Evolutionary conservation across 2,113 vertebrate species (phyloP).

Genomic region (Salvator merianae): DNA sequence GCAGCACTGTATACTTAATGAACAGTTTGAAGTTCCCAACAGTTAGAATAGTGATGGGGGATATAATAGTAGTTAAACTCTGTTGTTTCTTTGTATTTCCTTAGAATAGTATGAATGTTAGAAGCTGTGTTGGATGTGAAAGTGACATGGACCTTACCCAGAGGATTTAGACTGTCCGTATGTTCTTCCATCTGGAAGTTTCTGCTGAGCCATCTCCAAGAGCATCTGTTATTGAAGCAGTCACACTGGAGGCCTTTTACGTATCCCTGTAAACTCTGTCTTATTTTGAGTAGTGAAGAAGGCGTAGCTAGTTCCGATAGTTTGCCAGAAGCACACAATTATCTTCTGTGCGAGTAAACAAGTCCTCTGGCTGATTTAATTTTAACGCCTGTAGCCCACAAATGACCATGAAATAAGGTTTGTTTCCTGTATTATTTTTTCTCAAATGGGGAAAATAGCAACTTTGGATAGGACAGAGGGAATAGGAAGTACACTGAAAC

Average conservation of each 20-base stretch:
- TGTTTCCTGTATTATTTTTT: not conserved
- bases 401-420: slow-evolving; percentile 32
- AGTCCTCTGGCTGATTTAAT: slow-evolving; percentile 12
- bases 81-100: no score
- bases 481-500: not conserved
- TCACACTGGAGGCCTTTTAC: accelerated
- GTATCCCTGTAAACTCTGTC: not conserved
- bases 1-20: not conserved
- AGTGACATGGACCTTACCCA: accelerated
- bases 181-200: not conserved
- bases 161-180: not conserved
- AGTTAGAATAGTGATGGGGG: not conserved
- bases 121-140: not conserved
- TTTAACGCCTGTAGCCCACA: slow-evolving; percentile 33
- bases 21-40: not conserved
- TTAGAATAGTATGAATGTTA: not conserved
- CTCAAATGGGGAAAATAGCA: not conserved
- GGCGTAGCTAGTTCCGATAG: slow-evolving; percentile 17
- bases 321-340: not conserved
- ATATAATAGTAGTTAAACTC: no score
- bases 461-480: not conserved
- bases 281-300: slow-evolving; percentile 37
- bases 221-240: not conserved
- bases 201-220: not conserved
- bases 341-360: not conserved